Evolutionary conservation across 2,113 vertebrate species (phyloP).

Genomic region (Siphamia tubifer): DNA sequence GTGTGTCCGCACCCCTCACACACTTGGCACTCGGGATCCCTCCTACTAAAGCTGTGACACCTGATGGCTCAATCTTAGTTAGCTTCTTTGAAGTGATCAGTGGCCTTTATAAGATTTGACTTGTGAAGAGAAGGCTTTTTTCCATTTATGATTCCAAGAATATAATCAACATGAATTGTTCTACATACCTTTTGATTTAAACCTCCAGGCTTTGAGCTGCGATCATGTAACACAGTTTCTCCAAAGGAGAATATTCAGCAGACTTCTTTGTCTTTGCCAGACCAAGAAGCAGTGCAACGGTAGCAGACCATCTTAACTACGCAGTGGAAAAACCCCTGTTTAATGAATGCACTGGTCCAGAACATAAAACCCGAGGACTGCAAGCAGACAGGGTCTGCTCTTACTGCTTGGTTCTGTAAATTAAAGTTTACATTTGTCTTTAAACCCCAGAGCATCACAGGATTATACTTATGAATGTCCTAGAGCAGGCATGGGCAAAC

Average conservation of each 20-base stretch:
- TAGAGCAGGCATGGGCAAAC: too few relatives aligned
- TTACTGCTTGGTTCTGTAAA: slow-evolving; percentile 1
- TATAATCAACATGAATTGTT: too few relatives aligned
- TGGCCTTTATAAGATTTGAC: slow-evolving; percentile 4
- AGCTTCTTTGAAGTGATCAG: slow-evolving; percentile 1
- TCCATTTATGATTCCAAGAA: background rate
- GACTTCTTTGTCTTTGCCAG: background rate
- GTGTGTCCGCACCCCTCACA: background rate
- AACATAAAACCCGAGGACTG: background rate
- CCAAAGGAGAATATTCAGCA: too few relatives aligned
- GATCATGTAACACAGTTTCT: background rate
- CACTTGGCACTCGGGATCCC: too few relatives aligned
- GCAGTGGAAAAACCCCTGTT: background rate
- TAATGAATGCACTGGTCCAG: background rate
- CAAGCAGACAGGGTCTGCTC: slow-evolving; percentile 3
- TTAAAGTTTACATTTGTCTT: slow-evolving; percentile 9
- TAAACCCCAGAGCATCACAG: too few relatives aligned
- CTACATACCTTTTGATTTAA: background rate
- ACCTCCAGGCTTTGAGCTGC: too few relatives aligned
- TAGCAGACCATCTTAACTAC: background rate
- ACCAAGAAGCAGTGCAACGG: background rate
- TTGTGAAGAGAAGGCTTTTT: background rate
- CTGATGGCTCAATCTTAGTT: slow-evolving; percentile 7
- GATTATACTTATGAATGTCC: too few relatives aligned
- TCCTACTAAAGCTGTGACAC: background rate